phyloP scores from a whole-genome alignment of 30 jellyfish, hydroid and myxozoan genomes.

The Chrysaora quinquecirrha region DNA sequence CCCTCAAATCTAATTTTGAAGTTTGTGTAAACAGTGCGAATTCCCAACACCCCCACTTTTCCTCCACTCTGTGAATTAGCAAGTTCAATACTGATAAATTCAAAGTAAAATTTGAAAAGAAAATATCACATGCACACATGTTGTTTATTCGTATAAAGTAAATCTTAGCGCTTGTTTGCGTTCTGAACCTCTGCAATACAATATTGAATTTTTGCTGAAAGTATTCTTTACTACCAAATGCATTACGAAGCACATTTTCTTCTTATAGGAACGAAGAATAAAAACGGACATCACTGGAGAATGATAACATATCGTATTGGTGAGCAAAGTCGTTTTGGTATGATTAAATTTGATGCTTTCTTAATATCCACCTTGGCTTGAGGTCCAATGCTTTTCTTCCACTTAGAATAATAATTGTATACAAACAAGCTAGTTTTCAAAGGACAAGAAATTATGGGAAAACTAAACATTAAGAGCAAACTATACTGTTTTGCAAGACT shows the following conservation, averaged over 20 bases:
- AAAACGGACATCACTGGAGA: constrained; percentile 6
- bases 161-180: neutral
- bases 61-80: neutral
- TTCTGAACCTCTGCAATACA: neutral
- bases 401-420: neutral
- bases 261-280: neutral
- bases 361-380: neutral
- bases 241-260: neutral
- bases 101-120: neutral
- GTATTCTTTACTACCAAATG: too few species aligned
- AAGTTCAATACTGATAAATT: neutral
- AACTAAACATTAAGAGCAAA: too few species aligned
- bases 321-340: neutral
- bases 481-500: neutral
- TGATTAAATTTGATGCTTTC: neutral
- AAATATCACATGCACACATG: neutral
- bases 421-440: neutral
- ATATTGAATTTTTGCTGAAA: neutral
- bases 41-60: neutral
- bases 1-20: neutral
- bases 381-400: neutral
- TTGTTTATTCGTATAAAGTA: neutral
- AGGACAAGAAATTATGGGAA: too few species aligned
- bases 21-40: neutral
- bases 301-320: constrained; percentile 13